These are phyloP conservation scores for Damaliscus lunatus DNA, from an alignment of 2,113 vertebrate species.

Conservation along the genomic window DNA sequence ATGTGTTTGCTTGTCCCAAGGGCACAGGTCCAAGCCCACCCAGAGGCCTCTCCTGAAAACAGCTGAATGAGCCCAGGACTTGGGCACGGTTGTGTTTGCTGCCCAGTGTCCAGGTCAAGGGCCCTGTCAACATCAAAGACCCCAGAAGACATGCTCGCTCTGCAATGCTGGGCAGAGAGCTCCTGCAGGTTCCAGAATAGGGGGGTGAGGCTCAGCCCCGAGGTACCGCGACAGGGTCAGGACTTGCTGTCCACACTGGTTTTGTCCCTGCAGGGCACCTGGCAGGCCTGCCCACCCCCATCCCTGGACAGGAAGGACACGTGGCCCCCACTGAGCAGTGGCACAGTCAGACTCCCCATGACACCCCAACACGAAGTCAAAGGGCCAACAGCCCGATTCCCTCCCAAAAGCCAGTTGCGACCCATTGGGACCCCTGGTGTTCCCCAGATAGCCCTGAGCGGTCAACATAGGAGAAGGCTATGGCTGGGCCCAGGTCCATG, in stretches of 20 bases:
- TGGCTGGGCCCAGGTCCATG: accelerated
- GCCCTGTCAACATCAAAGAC: not conserved
- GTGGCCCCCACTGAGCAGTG: accelerated
- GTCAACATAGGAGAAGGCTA: accelerated
- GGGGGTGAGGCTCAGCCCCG: accelerated
- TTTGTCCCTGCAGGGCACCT: not conserved
- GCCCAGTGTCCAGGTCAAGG: too few relatives aligned
- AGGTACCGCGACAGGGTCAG: too few relatives aligned
- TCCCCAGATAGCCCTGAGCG: accelerated
- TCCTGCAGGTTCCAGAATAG: not conserved
- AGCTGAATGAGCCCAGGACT: not conserved
- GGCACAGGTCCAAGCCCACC: accelerated
- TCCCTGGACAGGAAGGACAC: accelerated
- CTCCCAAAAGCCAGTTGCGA: accelerated
- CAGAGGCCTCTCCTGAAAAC: not conserved
- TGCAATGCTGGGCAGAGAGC: accelerated
- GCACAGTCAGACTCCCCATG: not conserved
- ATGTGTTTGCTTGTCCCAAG: accelerated
- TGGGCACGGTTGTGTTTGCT: accelerated
- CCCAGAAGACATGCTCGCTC: accelerated
- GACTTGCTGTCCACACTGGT: not conserved
- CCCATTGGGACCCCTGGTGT: not conserved
- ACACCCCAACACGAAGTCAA: accelerated
- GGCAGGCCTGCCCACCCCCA: not conserved
- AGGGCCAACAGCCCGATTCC: accelerated